Conservation (phyloP, 1,140 invertebrate species). For the Heliconius congener region DNA sequence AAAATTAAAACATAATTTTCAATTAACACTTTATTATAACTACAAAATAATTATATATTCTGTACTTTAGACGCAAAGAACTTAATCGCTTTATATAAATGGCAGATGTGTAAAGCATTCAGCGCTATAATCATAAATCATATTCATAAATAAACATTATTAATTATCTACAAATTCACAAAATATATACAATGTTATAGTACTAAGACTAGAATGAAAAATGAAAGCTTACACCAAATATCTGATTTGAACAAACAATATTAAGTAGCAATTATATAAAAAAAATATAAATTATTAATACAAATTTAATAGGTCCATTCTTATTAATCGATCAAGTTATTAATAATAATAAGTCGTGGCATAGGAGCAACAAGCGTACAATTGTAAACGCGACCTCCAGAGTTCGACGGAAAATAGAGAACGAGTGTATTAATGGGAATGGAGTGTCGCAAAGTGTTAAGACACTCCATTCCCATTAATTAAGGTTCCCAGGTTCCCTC, state of each 20-base stretch:
- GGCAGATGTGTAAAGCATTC: slow-evolving; percentile 24
- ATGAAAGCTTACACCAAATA: slow-evolving; percentile 6
- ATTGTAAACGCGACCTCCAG: too few species aligned
- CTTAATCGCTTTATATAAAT: slow-evolving; percentile 4
- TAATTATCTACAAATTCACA: slow-evolving; percentile 11
- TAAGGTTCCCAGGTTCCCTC: too few species aligned
- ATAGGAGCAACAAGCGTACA: too few species aligned
- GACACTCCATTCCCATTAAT: too few species aligned
- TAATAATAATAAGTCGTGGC: too few species aligned
- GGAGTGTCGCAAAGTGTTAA: too few species aligned
- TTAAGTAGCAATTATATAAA: not conserved
- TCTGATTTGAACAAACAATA: not conserved
- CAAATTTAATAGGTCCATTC: not conserved
- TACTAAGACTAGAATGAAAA: slow-evolving; percentile 23
- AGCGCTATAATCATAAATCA: slow-evolving; percentile 22
- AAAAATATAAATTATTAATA: not conserved
- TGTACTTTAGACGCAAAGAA: slow-evolving; percentile 50
- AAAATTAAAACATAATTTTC: slow-evolving; percentile 42
- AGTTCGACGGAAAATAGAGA: too few species aligned
- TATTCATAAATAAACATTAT: slow-evolving; percentile 16
- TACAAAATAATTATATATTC: slow-evolving; percentile 52
- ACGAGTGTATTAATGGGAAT: too few species aligned
- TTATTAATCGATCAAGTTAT: not conserved
- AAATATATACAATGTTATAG: slow-evolving; percentile 16
- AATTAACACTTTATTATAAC: slow-evolving; percentile 69